These are phyloP conservation scores for Calcarius lapponicus DNA, from an alignment of 2,797 vertebrate species.

Conservation along the genomic window DNA sequence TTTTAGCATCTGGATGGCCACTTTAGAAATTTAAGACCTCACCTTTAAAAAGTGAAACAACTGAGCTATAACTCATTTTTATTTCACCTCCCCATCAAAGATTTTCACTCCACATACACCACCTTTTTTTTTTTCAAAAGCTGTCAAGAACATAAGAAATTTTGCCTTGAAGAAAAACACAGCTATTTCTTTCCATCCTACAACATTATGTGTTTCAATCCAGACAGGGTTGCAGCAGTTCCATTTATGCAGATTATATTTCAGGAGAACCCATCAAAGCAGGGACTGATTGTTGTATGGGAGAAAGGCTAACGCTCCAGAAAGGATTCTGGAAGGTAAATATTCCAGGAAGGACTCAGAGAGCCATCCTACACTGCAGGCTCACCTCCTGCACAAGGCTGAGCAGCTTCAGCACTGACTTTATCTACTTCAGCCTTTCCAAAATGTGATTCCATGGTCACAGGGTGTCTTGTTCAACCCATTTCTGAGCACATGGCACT, in stretches of 20 bases:
- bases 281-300: neutral
- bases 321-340: neutral
- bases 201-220: neutral
- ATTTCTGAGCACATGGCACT: neutral
- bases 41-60: slow-evolving; percentile 2
- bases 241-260: neutral
- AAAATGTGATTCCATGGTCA: neutral
- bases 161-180: neutral
- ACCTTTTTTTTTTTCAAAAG: neutral
- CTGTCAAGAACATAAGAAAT: neutral
- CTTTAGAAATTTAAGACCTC: slow-evolving; percentile 11
- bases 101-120: neutral
- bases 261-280: neutral
- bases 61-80: neutral
- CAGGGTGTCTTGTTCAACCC: neutral
- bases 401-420: neutral
- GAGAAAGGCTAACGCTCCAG: neutral
- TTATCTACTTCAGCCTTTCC: neutral
- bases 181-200: neutral
- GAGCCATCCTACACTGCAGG: neutral
- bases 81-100: neutral
- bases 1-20: slow-evolving; percentile 10
- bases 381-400: neutral
- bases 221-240: neutral
- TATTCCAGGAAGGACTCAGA: neutral